A percentile compares a stretch with the other conserved stretches of the same genome.
Conservation (phyloP, 2,113 vertebrate genomes). For the Mesocricetus auratus region DNA sequence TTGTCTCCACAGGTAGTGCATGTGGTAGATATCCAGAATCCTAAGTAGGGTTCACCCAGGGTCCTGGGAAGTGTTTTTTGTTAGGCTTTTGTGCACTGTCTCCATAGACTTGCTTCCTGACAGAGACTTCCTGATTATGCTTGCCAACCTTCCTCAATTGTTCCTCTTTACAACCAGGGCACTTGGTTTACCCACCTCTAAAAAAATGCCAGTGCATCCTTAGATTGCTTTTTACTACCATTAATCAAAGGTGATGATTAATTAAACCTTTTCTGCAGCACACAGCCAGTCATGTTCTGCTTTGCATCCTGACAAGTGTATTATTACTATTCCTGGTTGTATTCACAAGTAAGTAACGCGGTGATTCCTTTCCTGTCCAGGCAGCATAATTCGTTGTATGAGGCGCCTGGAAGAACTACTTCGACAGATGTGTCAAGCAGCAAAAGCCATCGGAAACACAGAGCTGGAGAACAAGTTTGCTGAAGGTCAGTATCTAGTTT, state of each 20-base stretch:
- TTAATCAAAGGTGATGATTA: not conserved
- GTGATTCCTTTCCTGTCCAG: constrained; percentile 81
- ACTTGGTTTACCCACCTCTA: not conserved
- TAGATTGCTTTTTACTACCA: not conserved
- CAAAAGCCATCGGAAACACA: constrained; percentile 99
- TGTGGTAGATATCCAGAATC: not conserved
- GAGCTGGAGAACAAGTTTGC: constrained; percentile 99
- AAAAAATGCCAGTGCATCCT: not conserved
- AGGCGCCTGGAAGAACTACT: constrained; percentile 96
- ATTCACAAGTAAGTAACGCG: not conserved
- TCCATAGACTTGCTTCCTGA: not conserved
- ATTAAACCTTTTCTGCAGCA: not conserved
- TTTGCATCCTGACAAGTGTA: constrained; percentile 7
- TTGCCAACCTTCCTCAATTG: constrained; percentile 1
- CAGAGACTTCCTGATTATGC: not conserved
- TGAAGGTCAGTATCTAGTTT: constrained; percentile 89
- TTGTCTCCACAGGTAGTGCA: not conserved
- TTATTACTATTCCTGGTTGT: not conserved
- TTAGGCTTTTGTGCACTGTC: not conserved
- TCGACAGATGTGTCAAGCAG: constrained; percentile 98
- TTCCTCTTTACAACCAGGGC: not conserved
- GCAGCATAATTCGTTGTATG: constrained; percentile 99
- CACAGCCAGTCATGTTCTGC: not conserved
- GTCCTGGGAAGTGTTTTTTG: not conserved
- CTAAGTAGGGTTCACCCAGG: not conserved